Conservation (phyloP, 1,140 invertebrate genomes). For the Monochamus saltuarius region DNA sequence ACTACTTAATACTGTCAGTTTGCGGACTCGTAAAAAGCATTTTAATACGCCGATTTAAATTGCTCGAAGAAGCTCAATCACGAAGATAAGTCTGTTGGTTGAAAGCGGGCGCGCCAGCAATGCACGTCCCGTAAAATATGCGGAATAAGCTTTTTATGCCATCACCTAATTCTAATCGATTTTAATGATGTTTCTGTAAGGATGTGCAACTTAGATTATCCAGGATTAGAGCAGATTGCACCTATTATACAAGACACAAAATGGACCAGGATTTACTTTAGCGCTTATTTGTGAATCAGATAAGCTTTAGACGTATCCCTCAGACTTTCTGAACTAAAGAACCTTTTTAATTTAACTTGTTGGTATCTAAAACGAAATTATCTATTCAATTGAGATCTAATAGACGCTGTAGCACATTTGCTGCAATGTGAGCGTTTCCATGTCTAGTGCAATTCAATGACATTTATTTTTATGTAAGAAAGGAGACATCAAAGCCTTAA, state of each 20-base stretch:
- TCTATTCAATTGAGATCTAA: too few relatives aligned
- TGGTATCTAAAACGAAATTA: constrained; percentile 8
- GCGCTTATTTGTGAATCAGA: constrained; percentile 30
- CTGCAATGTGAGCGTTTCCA: too few relatives aligned
- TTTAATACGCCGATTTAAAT: constrained; percentile 17
- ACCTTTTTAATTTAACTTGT: constrained; percentile 29
- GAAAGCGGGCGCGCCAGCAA: constrained; percentile 10
- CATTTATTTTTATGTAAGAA: too few relatives aligned
- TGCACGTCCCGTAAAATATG: constrained; percentile 28
- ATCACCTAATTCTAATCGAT: constrained; percentile 40
- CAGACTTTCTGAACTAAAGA: not conserved
- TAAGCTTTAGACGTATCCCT: constrained; percentile 12
- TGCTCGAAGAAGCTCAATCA: constrained; percentile 21
- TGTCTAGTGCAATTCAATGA: too few relatives aligned
- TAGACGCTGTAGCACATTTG: too few relatives aligned
- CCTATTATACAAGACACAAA: constrained; percentile 37
- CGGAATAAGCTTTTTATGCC: constrained; percentile 37
- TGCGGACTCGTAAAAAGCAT: constrained; percentile 16
- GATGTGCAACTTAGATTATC: constrained; percentile 39
- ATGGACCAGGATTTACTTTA: constrained; percentile 29
- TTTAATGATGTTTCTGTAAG: constrained; percentile 40
- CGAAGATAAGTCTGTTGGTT: constrained; percentile 17
- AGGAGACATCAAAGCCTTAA: too few relatives aligned
- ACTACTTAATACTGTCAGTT: constrained; percentile 22
- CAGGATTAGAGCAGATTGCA: constrained; percentile 39